Base-by-base conservation (phyloP, 2,113 vertebrate species). In the Xiphophorus maculatus region DNA sequence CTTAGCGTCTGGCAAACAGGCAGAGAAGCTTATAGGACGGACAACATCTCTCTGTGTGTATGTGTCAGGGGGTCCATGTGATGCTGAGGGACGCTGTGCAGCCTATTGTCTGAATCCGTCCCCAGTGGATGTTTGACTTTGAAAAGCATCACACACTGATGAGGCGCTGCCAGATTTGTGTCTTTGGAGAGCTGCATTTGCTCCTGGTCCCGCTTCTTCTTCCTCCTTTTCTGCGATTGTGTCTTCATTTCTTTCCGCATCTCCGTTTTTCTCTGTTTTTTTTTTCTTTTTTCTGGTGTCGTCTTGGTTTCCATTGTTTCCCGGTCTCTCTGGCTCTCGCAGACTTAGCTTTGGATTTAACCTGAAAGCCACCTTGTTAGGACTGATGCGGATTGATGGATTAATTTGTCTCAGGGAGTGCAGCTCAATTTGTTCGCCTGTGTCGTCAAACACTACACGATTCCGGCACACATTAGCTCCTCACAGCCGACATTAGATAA, bases 91-190 rank as follows among this genome's bases (percentile, higher is more conserved):
- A 87, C 83, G 33, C 83, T 77, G 84, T 79, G 85, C 89, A 73
- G 87, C 82, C 89, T 76, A 91, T 93, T 93, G 91, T 93, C 84
- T 92, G 86, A 84, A 85, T 91, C 67, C 67, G 58, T 92, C 93
- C 91, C 91, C 28, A 7, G 89, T 92, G 90, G 78, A 89, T 91
- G 87, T 93, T 89, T 93, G 93, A 94, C 93, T 94, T 94, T 91
- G 91, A 93, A 88, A 89, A 86, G 89, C 91, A 86, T 89, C 80
- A 63, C 87, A 88, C 72, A 74, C 80, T 79, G 86, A 89, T 81
- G 64, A 80, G 73, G 63, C 75, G 65, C 81, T 91, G 91, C 90
- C 92, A 90, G 85, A 76, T 82, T 10, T 58, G 61, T 8, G 78
- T 88, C 90, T 90, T 83, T 40, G 35, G 88, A 90, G 90, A 91